A percentile compares a stretch with the other conserved stretches of the same genome.
These are phyloP conservation scores for Halichoerus grypus DNA, from an alignment of 2,113 vertebrate genomes.

Conservation along the genomic window DNA sequence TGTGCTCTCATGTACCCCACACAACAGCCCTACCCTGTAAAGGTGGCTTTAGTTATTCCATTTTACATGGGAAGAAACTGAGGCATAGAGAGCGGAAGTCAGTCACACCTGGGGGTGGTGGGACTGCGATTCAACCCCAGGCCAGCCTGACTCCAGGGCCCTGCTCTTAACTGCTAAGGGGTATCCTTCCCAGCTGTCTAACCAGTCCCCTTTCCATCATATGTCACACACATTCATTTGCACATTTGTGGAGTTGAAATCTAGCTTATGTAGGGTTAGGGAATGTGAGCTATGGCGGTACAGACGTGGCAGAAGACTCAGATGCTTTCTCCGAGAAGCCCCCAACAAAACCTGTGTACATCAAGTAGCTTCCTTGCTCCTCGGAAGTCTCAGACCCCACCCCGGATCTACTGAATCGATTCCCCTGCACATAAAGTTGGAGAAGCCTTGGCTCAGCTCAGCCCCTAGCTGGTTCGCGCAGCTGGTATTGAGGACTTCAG, in stretches of 20 bases:
- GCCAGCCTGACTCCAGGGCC: background rate
- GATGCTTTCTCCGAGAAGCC: background rate
- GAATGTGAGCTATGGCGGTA: background rate
- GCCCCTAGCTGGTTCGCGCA: background rate
- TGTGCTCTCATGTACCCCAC: accelerated
- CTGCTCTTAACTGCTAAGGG: background rate
- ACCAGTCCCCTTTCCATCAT: background rate
- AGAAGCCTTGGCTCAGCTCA: background rate
- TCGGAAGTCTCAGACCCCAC: background rate
- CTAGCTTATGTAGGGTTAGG: background rate
- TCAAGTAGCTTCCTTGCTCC: background rate
- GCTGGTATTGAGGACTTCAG: background rate
- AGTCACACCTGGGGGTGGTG: background rate
- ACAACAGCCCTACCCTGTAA: background rate
- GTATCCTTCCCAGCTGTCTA: background rate
- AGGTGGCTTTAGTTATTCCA: background rate
- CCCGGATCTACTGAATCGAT: background rate
- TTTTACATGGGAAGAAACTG: background rate
- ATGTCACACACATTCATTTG: background rate
- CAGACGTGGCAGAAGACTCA: background rate
- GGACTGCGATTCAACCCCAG: background rate
- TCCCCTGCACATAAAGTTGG: background rate
- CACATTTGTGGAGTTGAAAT: background rate
- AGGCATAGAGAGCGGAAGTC: background rate
- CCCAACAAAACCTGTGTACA: background rate